Base-by-base conservation (phyloP, 2,113 vertebrate species). In the Anser cygnoides region DNA sequence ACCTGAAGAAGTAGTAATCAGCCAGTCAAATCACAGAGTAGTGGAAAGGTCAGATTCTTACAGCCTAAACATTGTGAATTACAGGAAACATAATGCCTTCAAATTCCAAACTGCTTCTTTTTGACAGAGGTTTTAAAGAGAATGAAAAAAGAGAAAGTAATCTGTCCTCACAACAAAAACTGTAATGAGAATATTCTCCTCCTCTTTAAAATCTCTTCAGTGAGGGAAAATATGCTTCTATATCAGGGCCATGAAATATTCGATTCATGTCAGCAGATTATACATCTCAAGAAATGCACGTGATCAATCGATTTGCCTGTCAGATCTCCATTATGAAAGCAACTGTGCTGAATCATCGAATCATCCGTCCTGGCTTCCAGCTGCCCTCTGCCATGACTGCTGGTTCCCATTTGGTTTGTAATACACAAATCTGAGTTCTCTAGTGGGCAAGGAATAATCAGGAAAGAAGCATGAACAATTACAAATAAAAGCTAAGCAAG, bases 71-170 rank as follows among this genome's bases (percentile, higher is more conserved):
- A 13, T 6, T 0, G 1, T 2, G 28, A 87, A 71, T 68, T 70
- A 94, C 87, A 94, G 90, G 63, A 93, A 96, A 95, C 25, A 25
- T 3, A 93, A 90, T 17, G 43, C 78, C 87, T 85, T 95, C 84
- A 31, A 49, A 91, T 96, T 96, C 73, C 96, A 73, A 94, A 41
- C 0, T 16, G 41, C 49, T 94, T 65, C 73, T 91, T 63, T 50
- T 54, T 79, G 89, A 62, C 54, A 72, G 23, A 54, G 61, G 5
- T 16, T 91, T 83, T 94, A 94, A 94, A 77, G 84, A 94, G 92
- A 92, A 71, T 26, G 37, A 37, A 46, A 62, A 61, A 55, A 35
- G n/a, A 63, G 62, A 86, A 91, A 73, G 43, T 4, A 63, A 93
- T 77, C 61, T 52, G 62, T 90, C 92, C 43, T 76, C 68, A 75